Evolutionary conservation across 2,888 invertebrate species (phyloP).

Genomic region (Caenorhabditis doughertyi): DNA sequence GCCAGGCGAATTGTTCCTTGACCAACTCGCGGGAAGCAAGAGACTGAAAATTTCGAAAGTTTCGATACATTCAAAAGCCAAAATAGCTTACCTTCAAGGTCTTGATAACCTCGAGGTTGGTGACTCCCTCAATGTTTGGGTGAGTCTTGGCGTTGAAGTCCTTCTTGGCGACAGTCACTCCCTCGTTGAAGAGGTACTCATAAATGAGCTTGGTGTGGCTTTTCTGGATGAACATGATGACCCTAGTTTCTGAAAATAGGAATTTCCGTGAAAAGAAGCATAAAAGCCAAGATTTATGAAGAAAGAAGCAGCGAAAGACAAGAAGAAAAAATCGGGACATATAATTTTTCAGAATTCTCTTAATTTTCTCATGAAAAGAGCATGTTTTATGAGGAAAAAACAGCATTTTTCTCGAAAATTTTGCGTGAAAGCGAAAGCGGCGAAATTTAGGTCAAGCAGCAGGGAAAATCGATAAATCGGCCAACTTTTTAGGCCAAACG

Average conservation of each 20-base stretch:
- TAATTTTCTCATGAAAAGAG: too few relatives aligned
- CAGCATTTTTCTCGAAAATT: not conserved
- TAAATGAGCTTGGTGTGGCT: slow-evolving; percentile 96
- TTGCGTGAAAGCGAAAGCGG: slow-evolving; percentile 4
- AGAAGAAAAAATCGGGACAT: too few relatives aligned
- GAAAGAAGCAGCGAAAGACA: too few relatives aligned
- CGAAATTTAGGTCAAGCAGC: too few relatives aligned
- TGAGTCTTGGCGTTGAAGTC: slow-evolving; percentile 98
- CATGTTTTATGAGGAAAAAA: too few relatives aligned
- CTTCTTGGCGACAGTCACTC: slow-evolving; percentile 99
- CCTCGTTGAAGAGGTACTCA: slow-evolving; percentile 91
- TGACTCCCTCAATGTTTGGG: slow-evolving; percentile 94
- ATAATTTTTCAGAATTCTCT: too few relatives aligned
- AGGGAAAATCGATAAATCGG: not conserved
- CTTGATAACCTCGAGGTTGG: slow-evolving; percentile 98
- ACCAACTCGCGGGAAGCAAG: slow-evolving; percentile 97
- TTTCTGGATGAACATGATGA: slow-evolving; percentile 99
- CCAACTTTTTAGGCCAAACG: slow-evolving; percentile 1
- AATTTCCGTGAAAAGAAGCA: not conserved
- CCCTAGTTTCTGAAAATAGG: slow-evolving; percentile 68
- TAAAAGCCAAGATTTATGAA: too few relatives aligned
- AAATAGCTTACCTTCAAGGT: slow-evolving; percentile 89
- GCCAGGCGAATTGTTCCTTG: slow-evolving; percentile 99
- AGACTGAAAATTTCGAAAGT: slow-evolving; percentile 71
- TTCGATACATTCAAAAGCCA: not conserved